Conservation (phyloP, 2,113 vertebrate genomes). For the Gambusia holbrooki region DNA sequence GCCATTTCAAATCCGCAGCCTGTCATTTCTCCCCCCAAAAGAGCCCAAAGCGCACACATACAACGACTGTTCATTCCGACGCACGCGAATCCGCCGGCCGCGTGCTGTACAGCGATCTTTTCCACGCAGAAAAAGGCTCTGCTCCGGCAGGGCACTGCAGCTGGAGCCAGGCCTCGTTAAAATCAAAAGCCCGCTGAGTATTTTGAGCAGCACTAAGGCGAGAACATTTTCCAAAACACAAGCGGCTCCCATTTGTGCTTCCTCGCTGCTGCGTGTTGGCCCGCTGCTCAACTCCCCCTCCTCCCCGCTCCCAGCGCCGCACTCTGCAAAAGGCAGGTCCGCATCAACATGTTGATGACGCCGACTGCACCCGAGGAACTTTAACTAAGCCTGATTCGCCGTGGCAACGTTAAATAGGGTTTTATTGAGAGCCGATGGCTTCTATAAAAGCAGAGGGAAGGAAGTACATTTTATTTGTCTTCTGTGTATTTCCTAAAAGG, state of each 20-base stretch:
- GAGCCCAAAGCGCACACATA: slow-evolving; percentile 17
- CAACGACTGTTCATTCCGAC: slow-evolving; percentile 17
- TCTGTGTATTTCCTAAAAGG: background rate
- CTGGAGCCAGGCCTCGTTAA: slow-evolving; percentile 68
- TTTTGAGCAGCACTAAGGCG: slow-evolving; percentile 71
- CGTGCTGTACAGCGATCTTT: slow-evolving; percentile 11
- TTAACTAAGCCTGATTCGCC: too few relatives aligned
- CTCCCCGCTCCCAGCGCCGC: slow-evolving; percentile 25
- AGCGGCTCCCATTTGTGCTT: slow-evolving; percentile 49
- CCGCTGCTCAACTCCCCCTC: slow-evolving; percentile 35
- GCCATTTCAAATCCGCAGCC: slow-evolving; percentile 51
- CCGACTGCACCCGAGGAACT: too few relatives aligned
- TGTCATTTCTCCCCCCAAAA: slow-evolving; percentile 47
- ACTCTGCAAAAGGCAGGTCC: background rate
- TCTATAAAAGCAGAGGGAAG: too few relatives aligned
- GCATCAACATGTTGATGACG: background rate
- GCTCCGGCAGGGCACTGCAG: slow-evolving; percentile 39
- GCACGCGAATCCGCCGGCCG: slow-evolving; percentile 1
- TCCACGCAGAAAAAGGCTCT: slow-evolving; percentile 21
- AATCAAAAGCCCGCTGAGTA: slow-evolving; percentile 73
- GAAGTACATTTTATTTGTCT: background rate
- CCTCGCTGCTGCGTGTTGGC: slow-evolving; percentile 47
- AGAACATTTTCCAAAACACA: slow-evolving; percentile 64
- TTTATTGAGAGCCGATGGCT: background rate
- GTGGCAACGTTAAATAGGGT: background rate